phyloP scores from a whole-genome alignment of 2,113 vertebrate genomes.

The Montifringilla adamsi region DNA sequence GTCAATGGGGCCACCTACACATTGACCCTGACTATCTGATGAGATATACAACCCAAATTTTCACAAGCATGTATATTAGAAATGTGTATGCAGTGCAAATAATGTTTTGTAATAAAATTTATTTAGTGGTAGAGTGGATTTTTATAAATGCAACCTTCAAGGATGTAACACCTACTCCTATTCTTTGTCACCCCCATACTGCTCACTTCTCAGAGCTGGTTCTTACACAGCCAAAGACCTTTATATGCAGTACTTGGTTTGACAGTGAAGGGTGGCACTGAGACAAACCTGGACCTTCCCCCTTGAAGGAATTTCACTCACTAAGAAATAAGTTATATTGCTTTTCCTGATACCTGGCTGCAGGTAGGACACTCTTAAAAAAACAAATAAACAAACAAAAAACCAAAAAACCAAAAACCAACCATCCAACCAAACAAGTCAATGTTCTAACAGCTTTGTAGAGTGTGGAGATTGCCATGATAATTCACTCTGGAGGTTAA shows the following conservation, averaged over 20 bases:
- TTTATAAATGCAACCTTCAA: neutral
- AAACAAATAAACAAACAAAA: neutral
- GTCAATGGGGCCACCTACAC: conserved; percentile 18
- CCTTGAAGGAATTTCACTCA: neutral
- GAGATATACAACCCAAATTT: neutral
- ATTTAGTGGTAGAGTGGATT: neutral
- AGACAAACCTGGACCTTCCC: neutral
- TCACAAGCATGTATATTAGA: neutral
- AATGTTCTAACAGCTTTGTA: neutral
- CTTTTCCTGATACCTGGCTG: neutral
- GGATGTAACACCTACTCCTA: neutral
- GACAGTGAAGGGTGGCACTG: neutral
- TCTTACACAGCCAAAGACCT: neutral
- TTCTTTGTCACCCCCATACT: neutral
- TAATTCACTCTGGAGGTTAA: neutral
- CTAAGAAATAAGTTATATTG: neutral
- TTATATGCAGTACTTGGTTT: neutral
- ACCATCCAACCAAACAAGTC: neutral
- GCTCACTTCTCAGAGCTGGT: neutral
- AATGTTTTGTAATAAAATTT: neutral
- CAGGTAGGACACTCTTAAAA: neutral
- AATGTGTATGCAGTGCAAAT: neutral
- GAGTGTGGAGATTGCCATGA: neutral
- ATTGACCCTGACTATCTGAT: conserved; percentile 27
- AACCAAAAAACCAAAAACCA: no score